Evolutionary conservation across 2,888 invertebrate species (phyloP), one percentile per base, ranked within the genome.

Genomic region (Sabatieria punctata): DNA sequence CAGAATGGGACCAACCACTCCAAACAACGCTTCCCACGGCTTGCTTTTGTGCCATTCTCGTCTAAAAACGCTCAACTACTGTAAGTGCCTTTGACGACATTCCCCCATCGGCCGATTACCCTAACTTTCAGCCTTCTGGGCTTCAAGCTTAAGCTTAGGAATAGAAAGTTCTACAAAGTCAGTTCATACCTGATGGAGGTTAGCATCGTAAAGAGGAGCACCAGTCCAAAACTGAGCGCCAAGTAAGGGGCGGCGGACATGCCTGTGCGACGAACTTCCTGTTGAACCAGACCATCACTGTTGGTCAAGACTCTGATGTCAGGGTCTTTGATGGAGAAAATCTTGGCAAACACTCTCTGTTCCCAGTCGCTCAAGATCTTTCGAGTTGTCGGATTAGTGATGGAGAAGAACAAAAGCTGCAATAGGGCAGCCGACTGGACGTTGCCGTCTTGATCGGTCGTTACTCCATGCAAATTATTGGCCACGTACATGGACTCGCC

Each of bases 221-320:
- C 50, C 15, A 61, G 53, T 30, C 59, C 24, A 47, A 63, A 57
- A 15, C 60, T 55, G 39, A 64, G 45, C 15, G 52, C 50, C 57
- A 63, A 59, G 13, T 60, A 48, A 15, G 63, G 63, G 49, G 60
- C 51, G 4, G 60, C 60, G 23, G 58, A 52, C 30, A 54, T 27
- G 53, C 60, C 61, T 33, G 62, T 62, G 30, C 61, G 48, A 21
- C 61, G 52, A 22, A 62, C 60, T 49, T 62, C 62, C 46, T 62
- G 58, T 1, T 59, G 58, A n/a, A 61, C 59, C 8, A 60, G 53
- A 1, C 60, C 62, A 42, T 62, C 62, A 41, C 19, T 44, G 21
- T 15, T n/a, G 8, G 18, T 18, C 8, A 18, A 4, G n/a, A 44
- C 4, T 6, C 24, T 4, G n/a, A 44, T 18, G 35, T 3, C 3